Conservation (phyloP, 2,113 vertebrate species). For the Pygoscelis adeliae region DNA sequence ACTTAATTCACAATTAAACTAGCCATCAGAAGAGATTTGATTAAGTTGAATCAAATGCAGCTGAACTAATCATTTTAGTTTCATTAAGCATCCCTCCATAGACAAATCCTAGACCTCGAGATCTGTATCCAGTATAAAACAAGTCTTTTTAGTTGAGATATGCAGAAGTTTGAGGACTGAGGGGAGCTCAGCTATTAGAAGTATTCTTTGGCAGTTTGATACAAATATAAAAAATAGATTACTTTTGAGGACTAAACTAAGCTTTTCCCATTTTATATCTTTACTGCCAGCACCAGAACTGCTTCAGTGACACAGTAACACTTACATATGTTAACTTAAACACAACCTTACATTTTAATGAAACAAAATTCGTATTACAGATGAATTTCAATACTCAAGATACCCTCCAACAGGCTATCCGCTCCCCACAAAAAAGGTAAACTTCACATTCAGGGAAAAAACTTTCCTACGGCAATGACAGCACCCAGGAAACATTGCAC, state of each 20-base stretch:
- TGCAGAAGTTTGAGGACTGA: conserved; percentile 23
- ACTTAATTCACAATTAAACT: conserved; percentile 26
- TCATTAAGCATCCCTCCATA: neutral
- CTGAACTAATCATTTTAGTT: conserved; percentile 52
- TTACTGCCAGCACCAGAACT: conserved; percentile 14
- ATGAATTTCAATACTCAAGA: neutral
- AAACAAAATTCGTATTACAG: neutral
- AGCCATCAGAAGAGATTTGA: conserved; percentile 9
- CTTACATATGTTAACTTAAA: neutral
- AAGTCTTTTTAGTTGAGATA: conserved; percentile 11
- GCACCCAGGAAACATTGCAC: neutral
- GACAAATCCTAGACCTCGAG: neutral
- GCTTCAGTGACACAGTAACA: neutral
- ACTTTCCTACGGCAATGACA: neutral
- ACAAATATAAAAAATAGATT: conserved; percentile 38
- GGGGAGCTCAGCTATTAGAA: conserved; percentile 11
- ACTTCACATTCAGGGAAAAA: neutral
- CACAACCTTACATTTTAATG: neutral
- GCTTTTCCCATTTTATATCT: neutral
- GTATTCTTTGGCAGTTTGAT: conserved; percentile 56
- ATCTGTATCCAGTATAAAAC: conserved; percentile 2
- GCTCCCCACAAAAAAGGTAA: neutral
- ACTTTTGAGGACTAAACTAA: neutral
- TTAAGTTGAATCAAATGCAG: conserved; percentile 25
- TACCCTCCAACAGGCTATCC: neutral